These are phyloP conservation scores for Proisotoma minuta DNA, from an alignment of 2,888 invertebrate genomes.

Conservation along the genomic window DNA sequence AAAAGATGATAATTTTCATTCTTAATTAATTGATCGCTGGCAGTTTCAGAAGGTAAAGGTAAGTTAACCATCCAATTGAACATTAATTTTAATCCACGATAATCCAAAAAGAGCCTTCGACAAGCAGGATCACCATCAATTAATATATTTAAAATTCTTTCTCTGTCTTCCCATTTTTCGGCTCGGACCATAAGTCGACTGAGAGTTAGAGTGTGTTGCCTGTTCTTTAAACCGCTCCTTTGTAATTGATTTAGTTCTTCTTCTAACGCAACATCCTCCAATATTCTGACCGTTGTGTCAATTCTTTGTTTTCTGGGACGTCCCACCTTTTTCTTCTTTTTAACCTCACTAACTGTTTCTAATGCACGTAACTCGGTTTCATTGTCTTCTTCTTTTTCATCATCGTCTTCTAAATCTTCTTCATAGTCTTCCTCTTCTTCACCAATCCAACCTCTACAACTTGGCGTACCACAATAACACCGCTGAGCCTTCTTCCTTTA, in stretches of 20 bases:
- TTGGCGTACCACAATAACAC: conserved; percentile 84
- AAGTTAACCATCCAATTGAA: conserved; percentile 89
- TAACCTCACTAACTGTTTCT: conserved; percentile 49
- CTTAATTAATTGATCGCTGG: conserved; percentile 25
- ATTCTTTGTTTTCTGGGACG: conserved; percentile 54
- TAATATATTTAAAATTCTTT: conserved; percentile 69
- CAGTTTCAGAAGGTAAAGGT: conserved; percentile 50
- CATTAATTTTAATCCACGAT: conserved; percentile 82
- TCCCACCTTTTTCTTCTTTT: conserved; percentile 50
- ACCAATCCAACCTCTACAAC: conserved; percentile 94
- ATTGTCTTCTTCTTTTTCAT: conserved; percentile 50
- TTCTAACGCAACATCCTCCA: conserved; percentile 69
- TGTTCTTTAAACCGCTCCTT: conserved; percentile 76
- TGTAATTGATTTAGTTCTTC: conserved; percentile 80
- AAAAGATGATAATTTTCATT: conserved; percentile 35
- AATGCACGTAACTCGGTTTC: conserved; percentile 50
- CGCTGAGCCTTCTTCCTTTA: conserved; percentile 87
- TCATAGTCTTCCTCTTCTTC: conserved; percentile 67
- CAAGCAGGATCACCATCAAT: conserved; percentile 76
- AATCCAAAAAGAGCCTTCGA: conserved; percentile 81
- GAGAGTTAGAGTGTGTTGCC: conserved; percentile 80
- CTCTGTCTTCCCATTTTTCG: conserved; percentile 68
- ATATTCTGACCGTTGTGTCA: conserved; percentile 50
- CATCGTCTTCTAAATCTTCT: conserved; percentile 49
- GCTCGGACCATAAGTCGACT: conserved; percentile 90